Evolutionary conservation across 2,113 vertebrate species (phyloP).

Genomic region (Strigops habroptila): DNA sequence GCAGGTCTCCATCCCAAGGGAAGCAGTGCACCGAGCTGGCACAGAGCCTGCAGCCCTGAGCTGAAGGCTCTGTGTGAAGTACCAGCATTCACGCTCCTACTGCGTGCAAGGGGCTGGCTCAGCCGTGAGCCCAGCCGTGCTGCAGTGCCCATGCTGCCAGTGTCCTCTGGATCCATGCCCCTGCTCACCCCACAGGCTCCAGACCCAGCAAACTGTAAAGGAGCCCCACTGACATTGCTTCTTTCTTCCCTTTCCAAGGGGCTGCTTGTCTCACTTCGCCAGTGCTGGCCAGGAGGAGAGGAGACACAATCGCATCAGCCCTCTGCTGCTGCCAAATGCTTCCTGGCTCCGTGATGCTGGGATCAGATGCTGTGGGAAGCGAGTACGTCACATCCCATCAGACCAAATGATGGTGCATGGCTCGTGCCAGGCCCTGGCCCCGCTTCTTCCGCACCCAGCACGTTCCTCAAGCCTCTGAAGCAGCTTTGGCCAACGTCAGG

Average conservation of each 20-base stretch:
- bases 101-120: fast-evolving
- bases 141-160: fast-evolving
- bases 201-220: fast-evolving
- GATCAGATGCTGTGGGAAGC: not conserved
- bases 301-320: not conserved
- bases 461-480: not conserved
- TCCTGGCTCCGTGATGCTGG: not conserved
- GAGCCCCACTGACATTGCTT: fast-evolving
- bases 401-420: fast-evolving
- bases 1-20: not conserved
- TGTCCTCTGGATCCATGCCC: fast-evolving
- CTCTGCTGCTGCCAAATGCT: not conserved
- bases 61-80: not conserved
- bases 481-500: not conserved
- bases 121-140: not conserved
- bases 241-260: not conserved
- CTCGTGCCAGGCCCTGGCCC: not conserved
- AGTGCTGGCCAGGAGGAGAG: too few species aligned
- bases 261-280: fast-evolving
- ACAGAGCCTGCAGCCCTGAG: not conserved
- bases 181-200: not conserved
- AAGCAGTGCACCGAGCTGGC: not conserved
- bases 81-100: not conserved
- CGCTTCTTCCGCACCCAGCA: not conserved
- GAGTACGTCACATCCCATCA: fast-evolving